Evolutionary conservation across 2,888 invertebrate species (phyloP).

Genomic region (Maniola hyperantus): DNA sequence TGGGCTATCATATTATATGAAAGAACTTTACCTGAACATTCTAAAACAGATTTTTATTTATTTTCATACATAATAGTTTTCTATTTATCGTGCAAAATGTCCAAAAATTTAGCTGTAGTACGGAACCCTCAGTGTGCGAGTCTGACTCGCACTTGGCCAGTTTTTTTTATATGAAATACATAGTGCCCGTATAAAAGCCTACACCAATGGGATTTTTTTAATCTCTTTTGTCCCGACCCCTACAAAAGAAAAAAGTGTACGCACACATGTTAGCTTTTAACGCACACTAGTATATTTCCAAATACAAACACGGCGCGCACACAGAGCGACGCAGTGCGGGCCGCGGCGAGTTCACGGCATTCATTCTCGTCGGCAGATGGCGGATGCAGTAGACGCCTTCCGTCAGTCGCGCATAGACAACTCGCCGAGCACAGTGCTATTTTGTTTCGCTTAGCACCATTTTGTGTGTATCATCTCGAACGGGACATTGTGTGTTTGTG

Average conservation of each 20-base stretch:
- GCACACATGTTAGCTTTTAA: conserved; percentile 55
- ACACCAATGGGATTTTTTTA: conserved; percentile 57
- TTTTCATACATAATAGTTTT: too few species aligned
- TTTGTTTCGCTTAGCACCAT: conserved; percentile 74
- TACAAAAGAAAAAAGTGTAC: conserved; percentile 71
- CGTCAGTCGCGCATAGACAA: conserved; percentile 82
- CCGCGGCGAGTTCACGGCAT: conserved; percentile 74
- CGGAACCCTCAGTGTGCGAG: too few species aligned
- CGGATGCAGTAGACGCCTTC: conserved; percentile 80
- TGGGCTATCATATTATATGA: too few species aligned
- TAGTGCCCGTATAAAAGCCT: conserved; percentile 47
- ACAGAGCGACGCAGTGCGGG: conserved; percentile 53
- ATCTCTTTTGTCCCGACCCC: conserved; percentile 71
- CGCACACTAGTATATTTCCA: conserved; percentile 62
- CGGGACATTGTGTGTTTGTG: conserved; percentile 81
- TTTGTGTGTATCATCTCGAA: conserved; percentile 79
- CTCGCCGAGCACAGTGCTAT: conserved; percentile 71
- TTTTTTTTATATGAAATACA: conserved; percentile 30
- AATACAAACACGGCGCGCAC: conserved; percentile 57
- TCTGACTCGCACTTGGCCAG: too few species aligned
- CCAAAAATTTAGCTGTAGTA: too few species aligned
- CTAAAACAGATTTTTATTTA: too few species aligned
- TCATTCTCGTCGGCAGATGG: conserved; percentile 83
- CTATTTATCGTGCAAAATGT: too few species aligned
- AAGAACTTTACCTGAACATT: too few species aligned